phyloP scores from a whole-genome alignment of 1,140 invertebrate species.

The Megathymus violae region DNA sequence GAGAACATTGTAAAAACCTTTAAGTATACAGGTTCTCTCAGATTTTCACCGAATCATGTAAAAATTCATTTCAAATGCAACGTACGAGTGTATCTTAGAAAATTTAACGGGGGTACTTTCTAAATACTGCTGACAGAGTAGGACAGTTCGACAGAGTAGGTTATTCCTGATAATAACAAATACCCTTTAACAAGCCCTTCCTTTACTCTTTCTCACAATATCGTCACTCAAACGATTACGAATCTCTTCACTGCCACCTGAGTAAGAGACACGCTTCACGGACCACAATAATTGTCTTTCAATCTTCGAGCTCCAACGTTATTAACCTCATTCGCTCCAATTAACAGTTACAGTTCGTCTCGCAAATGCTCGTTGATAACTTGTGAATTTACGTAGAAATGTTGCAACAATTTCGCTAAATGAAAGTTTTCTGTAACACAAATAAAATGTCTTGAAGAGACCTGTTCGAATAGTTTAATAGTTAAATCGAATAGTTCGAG shows the following conservation, averaged over 20 bases:
- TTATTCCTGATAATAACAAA: no score
- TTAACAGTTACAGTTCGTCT: slow-evolving; percentile 22
- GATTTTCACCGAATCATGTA: no score
- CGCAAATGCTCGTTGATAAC: slow-evolving; percentile 6
- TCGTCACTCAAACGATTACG: not conserved
- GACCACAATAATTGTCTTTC: slow-evolving; percentile 20
- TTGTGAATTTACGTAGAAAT: slow-evolving; percentile 15
- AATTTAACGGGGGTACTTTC: no score
- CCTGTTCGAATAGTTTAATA: slow-evolving; percentile 10
- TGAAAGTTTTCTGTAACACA: not conserved
- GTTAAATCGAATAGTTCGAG: no score
- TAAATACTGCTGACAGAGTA: no score
- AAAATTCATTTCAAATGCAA: no score
- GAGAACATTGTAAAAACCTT: no score
- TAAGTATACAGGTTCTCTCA: no score
- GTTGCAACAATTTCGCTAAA: slow-evolving; percentile 1
- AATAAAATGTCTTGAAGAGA: slow-evolving; percentile 6
- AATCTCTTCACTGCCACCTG: not conserved
- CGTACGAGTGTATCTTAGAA: no score
- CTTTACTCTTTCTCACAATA: not conserved
- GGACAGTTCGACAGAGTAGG: no score
- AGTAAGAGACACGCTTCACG: not conserved
- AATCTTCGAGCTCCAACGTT: slow-evolving; percentile 1
- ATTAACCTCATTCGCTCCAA: slow-evolving; percentile 26
- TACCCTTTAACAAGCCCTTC: no score